These are phyloP conservation scores for Cichladusa arquata DNA, from an alignment of 2,113 vertebrate genomes.

Conservation along the genomic window DNA sequence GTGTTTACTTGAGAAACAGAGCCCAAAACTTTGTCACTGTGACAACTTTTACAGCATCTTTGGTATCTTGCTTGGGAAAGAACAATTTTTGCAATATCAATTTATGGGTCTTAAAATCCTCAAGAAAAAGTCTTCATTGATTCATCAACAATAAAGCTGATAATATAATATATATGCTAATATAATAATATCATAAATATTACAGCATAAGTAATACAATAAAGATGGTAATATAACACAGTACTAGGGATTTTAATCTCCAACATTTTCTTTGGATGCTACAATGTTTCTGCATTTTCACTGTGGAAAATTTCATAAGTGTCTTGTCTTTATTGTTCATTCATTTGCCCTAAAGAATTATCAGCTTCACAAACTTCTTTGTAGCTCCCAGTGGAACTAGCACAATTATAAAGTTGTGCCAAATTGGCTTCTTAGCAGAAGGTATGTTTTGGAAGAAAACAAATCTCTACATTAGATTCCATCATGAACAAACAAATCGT, in stretches of 20 bases:
- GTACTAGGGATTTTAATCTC: neutral
- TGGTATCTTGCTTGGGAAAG: neutral
- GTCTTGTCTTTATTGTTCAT: conserved; percentile 43
- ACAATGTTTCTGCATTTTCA: conserved; percentile 19
- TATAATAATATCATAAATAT: neutral
- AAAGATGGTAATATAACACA: neutral
- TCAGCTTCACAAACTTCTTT: conserved; percentile 73
- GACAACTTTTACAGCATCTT: neutral
- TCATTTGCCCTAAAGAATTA: conserved; percentile 70
- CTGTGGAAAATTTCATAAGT: conserved; percentile 56
- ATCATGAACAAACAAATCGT: conserved; percentile 68
- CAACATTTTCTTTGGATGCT: conserved; percentile 11
- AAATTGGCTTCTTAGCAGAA: conserved; percentile 72
- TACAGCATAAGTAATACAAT: neutral
- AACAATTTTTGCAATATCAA: neutral
- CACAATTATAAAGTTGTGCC: conserved; percentile 76
- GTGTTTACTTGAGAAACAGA: neutral
- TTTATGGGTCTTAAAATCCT: neutral
- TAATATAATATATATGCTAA: neutral
- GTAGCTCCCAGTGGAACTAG: conserved; percentile 55
- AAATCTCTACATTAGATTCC: conserved; percentile 66
- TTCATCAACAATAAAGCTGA: neutral
- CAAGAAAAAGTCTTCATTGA: neutral
- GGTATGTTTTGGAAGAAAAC: conserved; percentile 67
- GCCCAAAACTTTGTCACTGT: neutral